phyloP scores from a whole-genome alignment of 2,797 vertebrate species.

The Sebastes dallii region DNA sequence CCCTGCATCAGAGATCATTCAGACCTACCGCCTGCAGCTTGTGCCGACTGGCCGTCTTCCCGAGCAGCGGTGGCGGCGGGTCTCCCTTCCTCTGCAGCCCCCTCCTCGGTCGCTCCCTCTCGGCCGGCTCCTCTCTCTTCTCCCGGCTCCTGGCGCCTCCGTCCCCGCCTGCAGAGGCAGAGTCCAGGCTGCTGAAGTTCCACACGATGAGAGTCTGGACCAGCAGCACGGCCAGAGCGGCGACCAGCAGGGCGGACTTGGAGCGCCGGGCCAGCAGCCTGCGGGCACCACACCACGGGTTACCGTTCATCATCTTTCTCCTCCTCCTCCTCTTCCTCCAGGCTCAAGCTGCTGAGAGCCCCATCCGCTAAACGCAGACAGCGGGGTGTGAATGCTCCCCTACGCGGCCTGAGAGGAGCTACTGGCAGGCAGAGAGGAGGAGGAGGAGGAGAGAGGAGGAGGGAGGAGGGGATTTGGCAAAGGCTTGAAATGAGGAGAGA shows the following conservation, averaged over 20 bases:
- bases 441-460: conserved; percentile 28
- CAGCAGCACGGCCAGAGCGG: conserved; percentile 90
- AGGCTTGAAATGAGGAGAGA: conserved; percentile 65
- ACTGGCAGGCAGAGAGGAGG: conserved; percentile 66
- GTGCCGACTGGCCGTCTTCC: conserved; percentile 75
- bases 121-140: conserved; percentile 77
- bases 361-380: conserved; percentile 70
- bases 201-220: conserved; percentile 95
- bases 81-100: conserved; percentile 62
- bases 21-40: conserved; percentile 77
- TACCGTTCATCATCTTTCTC: conserved; percentile 67
- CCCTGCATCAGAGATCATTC: background rate
- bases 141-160: conserved; percentile 79
- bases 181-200: conserved; percentile 96
- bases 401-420: conserved; percentile 62
- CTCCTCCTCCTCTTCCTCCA: conserved; percentile 52
- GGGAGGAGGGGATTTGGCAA: conserved; percentile 61
- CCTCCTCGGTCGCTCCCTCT: conserved; percentile 60
- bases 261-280: conserved; percentile 91
- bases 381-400: conserved; percentile 73
- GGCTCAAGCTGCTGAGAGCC: conserved; percentile 63
- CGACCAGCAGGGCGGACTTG: conserved; percentile 87
- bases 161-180: conserved; percentile 83
- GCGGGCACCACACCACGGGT: conserved; percentile 80
- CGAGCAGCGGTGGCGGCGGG: conserved; percentile 70